A percentile compares a stretch with the other conserved stretches of the same genome.
phyloP scores from a whole-genome alignment of 2,797 vertebrate genomes.

The Erithacus rubecula region DNA sequence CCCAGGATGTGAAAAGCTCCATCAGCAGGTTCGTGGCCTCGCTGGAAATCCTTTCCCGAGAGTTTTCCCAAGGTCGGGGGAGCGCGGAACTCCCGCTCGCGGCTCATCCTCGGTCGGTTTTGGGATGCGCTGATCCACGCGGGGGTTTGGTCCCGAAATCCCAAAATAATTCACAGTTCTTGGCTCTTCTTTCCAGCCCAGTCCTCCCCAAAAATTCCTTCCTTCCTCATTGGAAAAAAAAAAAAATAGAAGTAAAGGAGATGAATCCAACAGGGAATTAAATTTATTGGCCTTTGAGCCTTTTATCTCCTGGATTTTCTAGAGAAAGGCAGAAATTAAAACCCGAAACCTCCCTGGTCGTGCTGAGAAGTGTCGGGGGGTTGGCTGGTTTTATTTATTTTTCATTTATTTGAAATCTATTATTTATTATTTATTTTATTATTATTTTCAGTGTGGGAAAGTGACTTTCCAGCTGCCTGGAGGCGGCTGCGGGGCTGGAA shows the following conservation, averaged over 20 bases:
- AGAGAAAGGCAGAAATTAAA: neutral
- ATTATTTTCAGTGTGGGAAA: neutral
- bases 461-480: neutral
- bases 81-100: neutral
- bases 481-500: neutral
- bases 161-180: neutral
- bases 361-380: no score
- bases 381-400: neutral
- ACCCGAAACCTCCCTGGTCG: neutral
- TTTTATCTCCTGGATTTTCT: neutral
- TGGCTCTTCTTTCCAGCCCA: neutral
- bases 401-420: no score
- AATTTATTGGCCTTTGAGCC: neutral
- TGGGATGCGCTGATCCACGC: neutral
- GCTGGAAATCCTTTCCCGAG: accelerated
- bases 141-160: neutral
- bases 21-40: neutral
- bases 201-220: no score
- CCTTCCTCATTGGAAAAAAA: neutral
- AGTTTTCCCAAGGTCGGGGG: neutral
- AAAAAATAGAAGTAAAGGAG: no score
- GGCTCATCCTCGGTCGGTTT: no score
- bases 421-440: no score
- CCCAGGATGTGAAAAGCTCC: neutral
- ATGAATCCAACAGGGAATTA: neutral